Evolutionary conservation across 2,113 vertebrate species (phyloP).

Genomic region (Datnioides undecimradiatus): DNA sequence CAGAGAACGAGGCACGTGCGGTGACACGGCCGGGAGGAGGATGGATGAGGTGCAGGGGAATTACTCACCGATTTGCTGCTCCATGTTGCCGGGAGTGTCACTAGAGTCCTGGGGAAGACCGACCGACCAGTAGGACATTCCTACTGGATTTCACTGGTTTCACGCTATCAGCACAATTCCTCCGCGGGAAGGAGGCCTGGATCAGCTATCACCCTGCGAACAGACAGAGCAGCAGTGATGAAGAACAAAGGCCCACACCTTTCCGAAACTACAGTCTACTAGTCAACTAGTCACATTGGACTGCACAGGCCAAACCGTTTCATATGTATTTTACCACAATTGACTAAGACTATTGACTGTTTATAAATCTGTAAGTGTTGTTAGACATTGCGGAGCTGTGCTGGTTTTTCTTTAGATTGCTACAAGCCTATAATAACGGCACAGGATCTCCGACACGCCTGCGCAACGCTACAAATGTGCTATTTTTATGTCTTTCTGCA

Average conservation of each 20-base stretch:
- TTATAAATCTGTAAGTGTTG: neutral
- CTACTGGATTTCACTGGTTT: constrained; percentile 17
- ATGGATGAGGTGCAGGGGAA: neutral
- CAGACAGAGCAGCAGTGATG: constrained; percentile 1
- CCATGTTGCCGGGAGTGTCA: constrained; percentile 77
- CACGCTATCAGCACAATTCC: neutral
- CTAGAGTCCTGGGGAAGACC: constrained; percentile 79
- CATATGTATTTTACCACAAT: neutral
- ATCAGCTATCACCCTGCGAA: constrained; percentile 39
- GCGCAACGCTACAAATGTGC: neutral
- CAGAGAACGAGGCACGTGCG: neutral
- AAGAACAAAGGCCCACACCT: neutral
- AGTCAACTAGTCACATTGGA: neutral
- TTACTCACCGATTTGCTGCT: constrained; percentile 81
- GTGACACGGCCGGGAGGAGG: neutral
- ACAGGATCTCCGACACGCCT: neutral
- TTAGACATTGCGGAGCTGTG: neutral
- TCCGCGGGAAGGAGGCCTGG: constrained; percentile 1
- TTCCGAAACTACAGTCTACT: neutral
- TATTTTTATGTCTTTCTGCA: neutral
- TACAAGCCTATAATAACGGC: too few relatives aligned
- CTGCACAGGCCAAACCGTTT: neutral
- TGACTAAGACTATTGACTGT: neutral
- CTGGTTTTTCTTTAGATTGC: too few relatives aligned
- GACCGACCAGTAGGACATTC: constrained; percentile 90